phyloP scores from a whole-genome alignment of 2,797 vertebrate species.

The Pseudopleuronectes americanus region DNA sequence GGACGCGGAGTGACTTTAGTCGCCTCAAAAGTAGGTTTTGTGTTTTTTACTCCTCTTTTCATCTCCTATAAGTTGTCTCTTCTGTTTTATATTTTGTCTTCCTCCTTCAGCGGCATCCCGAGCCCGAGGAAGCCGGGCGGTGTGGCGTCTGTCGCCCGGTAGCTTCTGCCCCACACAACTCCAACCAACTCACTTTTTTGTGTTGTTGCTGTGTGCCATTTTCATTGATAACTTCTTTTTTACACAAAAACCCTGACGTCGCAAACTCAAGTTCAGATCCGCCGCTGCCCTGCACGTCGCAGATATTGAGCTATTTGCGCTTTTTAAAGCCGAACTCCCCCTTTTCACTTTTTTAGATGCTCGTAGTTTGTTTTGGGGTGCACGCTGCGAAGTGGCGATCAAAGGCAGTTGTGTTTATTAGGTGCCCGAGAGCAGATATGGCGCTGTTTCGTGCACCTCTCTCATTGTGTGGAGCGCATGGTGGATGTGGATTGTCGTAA shows the following conservation, averaged over 20 bases:
- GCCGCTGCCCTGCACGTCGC: slow-evolving; percentile 39
- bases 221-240: slow-evolving; percentile 75
- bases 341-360: slow-evolving; percentile 1
- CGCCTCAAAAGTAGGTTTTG: slow-evolving; percentile 74
- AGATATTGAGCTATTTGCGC: not conserved
- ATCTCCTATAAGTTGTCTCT: not conserved
- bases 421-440: slow-evolving; percentile 49
- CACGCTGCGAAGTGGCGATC: slow-evolving; percentile 39
- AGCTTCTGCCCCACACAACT: slow-evolving; percentile 12
- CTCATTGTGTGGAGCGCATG: slow-evolving; percentile 76
- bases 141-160: slow-evolving; percentile 24
- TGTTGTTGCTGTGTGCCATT: not conserved
- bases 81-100: not conserved
- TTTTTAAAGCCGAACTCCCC: slow-evolving; percentile 9
- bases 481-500: slow-evolving; percentile 64
- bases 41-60: slow-evolving; percentile 48
- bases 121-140: not conserved
- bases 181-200: not conserved
- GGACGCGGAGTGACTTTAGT: slow-evolving; percentile 70
- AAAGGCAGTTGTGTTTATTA: slow-evolving; percentile 54
- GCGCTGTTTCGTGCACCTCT: slow-evolving; percentile 66
- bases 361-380: slow-evolving; percentile 1
- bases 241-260: too few species aligned
- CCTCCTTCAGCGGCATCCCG: slow-evolving; percentile 21
- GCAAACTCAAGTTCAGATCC: slow-evolving; percentile 67